Evolutionary conservation across 2,797 vertebrate species (phyloP).

Genomic region (Lepilemur ruficaudatus): DNA sequence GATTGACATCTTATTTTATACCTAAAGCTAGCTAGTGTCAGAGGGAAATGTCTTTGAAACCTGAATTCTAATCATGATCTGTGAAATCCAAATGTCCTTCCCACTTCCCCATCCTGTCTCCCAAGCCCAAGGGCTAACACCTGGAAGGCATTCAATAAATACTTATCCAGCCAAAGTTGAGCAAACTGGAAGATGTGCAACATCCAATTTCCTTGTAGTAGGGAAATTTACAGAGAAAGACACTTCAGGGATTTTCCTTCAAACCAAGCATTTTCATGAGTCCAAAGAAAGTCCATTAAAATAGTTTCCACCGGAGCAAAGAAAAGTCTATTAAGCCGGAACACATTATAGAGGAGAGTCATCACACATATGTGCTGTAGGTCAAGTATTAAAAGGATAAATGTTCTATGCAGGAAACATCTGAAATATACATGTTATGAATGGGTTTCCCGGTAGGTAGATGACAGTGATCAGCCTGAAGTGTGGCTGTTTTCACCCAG

Average conservation of each 20-base stretch:
- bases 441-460: constrained; percentile 1
- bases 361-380: neutral
- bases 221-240: constrained; percentile 31
- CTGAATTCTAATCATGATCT: neutral
- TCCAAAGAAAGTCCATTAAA: constrained; percentile 54
- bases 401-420: constrained; percentile 53
- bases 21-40: neutral
- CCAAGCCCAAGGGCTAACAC: neutral
- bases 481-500: neutral
- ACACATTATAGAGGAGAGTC: constrained; percentile 36
- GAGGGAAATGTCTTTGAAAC: neutral
- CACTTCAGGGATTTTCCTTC: constrained; percentile 16
- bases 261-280: constrained; percentile 28
- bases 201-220: constrained; percentile 5
- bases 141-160: constrained; percentile 3
- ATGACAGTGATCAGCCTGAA: neutral
- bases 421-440: neutral
- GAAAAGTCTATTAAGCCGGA: neutral
- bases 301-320: constrained; percentile 62
- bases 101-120: neutral
- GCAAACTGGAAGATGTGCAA: neutral
- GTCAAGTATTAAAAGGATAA: constrained; percentile 61
- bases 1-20: neutral
- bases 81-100: neutral
- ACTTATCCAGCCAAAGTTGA: constrained; percentile 17